Evolutionary conservation across 2,113 vertebrate genomes (phyloP).

Genomic region (Theristicus caerulescens): DNA sequence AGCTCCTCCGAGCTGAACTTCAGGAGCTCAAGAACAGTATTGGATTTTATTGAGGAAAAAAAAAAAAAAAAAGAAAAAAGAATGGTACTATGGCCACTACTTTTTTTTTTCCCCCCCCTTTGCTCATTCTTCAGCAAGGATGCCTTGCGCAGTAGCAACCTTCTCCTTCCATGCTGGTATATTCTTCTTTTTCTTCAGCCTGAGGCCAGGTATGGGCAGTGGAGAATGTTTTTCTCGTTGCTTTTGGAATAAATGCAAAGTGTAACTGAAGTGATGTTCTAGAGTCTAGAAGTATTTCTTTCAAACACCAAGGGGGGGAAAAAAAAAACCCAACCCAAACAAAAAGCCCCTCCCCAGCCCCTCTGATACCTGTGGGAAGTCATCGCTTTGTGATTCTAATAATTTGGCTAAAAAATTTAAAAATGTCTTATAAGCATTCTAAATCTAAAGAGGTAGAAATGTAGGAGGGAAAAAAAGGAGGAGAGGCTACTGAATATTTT

Average conservation of each 20-base stretch:
- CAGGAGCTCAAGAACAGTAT: background rate
- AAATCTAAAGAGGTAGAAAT: background rate
- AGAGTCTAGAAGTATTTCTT: background rate
- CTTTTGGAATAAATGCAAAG: background rate
- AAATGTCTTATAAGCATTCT: background rate
- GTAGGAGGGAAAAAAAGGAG: background rate
- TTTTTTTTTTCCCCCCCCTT: background rate
- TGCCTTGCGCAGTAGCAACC: background rate
- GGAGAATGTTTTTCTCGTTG: background rate
- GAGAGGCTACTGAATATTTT: background rate
- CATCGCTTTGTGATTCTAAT: background rate
- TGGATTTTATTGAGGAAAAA: background rate
- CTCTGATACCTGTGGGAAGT: background rate
- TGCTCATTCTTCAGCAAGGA: background rate
- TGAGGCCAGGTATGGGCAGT: too few relatives aligned
- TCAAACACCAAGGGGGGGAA: background rate
- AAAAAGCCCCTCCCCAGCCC: fast-evolving
- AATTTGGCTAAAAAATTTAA: background rate
- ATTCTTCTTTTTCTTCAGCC: background rate
- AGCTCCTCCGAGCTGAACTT: background rate
- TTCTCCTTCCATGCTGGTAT: background rate
- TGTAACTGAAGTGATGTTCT: background rate
- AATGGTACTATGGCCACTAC: background rate
- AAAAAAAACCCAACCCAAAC: too few relatives aligned
- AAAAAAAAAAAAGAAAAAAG: too few relatives aligned